Conservation (phyloP, 1,140 invertebrate genomes). For the Tetramorium parvispinum region DNA sequence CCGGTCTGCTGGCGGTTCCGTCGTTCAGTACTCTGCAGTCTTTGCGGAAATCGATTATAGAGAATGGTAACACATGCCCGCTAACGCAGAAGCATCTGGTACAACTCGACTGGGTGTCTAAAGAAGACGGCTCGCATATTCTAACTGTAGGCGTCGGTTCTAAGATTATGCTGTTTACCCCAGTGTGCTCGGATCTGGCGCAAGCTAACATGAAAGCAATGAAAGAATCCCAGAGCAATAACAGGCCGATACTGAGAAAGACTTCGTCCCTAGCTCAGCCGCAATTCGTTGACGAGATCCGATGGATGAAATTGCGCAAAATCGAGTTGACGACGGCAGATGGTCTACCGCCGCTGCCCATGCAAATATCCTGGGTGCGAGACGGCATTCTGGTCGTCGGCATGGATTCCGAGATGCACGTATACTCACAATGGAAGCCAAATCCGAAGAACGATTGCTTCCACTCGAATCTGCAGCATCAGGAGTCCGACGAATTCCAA, state of each 20-base stretch:
- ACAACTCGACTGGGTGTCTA: conserved; percentile 99
- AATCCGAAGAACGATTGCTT: conserved; percentile 86
- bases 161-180: conserved; percentile 94
- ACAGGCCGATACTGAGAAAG: conserved; percentile 93
- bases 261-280: conserved; percentile 94
- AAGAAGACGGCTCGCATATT: conserved; percentile 99
- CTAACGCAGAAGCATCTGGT: conserved; percentile 95
- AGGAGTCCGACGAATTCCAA: conserved; percentile 88
- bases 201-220: conserved; percentile 95
- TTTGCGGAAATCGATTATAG: conserved; percentile 94
- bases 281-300: conserved; percentile 93
- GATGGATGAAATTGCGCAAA: conserved; percentile 98
- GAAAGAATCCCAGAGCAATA: conserved; percentile 92
- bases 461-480: conserved; percentile 82
- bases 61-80: conserved; percentile 95
- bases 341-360: conserved; percentile 97
- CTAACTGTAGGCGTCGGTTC: conserved; percentile 98
- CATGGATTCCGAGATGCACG: conserved; percentile 99
- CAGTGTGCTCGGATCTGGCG: conserved; percentile 95
- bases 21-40: conserved; percentile 97
- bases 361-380: conserved; percentile 99
- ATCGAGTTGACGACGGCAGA: conserved; percentile 97
- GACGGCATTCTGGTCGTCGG: conserved; percentile 99
- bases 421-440: conserved; percentile 99
- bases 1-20: conserved; percentile 93